Percentiles rank a stretch among this genome's conserved stretches.
Evolutionary conservation across 2,797 vertebrate species (phyloP).

Genomic region (Neostethus bicornis): DNA sequence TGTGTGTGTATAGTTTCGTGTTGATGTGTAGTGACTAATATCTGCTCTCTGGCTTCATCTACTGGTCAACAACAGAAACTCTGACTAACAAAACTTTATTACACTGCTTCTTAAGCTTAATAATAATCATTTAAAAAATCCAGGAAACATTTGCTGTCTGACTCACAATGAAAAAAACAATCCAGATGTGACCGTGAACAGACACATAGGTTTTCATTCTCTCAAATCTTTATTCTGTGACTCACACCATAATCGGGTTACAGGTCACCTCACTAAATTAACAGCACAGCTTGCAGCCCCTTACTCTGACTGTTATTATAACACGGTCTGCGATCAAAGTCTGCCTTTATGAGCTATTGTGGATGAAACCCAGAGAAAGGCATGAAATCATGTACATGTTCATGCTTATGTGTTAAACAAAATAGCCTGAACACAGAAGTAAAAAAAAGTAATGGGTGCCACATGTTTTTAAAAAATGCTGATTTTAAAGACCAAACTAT

Average conservation of each 20-base stretch:
- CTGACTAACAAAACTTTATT: conserved; percentile 11
- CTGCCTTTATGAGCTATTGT: conserved; percentile 1
- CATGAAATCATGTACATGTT: neutral
- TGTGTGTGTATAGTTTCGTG: neutral
- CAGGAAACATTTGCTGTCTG: conserved; percentile 30
- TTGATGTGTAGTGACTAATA: conserved; percentile 14
- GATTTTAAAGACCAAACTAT: no score
- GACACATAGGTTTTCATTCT: conserved; percentile 57
- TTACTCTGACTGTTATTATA: conserved; percentile 9
- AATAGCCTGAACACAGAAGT: neutral
- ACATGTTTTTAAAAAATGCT: neutral
- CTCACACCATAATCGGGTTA: conserved; percentile 52
- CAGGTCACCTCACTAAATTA: conserved; percentile 38
- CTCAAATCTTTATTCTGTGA: conserved; percentile 55
- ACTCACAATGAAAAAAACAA: conserved; percentile 13
- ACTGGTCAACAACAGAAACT: conserved; percentile 43
- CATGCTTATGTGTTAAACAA: neutral
- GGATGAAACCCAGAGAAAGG: neutral
- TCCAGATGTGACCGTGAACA: conserved; percentile 32
- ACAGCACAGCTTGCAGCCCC: neutral
- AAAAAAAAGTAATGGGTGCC: conserved; percentile 1
- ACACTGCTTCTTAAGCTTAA: conserved; percentile 36
- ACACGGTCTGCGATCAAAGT: conserved; percentile 8
- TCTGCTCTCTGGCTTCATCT: conserved; percentile 64
- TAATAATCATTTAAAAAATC: conserved; percentile 26